A percentile compares a stretch with the other conserved stretches of the same genome.
These are phyloP conservation scores for Mythimna loreyi DNA, from an alignment of 2,888 invertebrate genomes.

Conservation along the genomic window DNA sequence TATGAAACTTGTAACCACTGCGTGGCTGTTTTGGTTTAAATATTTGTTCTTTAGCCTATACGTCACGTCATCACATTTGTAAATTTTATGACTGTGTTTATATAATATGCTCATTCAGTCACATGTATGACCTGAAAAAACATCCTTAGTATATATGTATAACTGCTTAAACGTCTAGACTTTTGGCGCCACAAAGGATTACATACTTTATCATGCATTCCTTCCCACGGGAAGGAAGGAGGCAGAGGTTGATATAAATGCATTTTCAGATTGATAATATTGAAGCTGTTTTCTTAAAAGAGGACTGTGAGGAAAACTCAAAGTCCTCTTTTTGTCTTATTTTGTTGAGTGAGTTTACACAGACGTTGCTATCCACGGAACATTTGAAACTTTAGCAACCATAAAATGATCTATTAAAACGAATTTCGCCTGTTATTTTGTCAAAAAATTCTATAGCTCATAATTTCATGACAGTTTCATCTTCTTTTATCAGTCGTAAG, in stretches of 20 bases:
- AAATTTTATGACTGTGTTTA: slow-evolving; percentile 51
- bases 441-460: background rate
- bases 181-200: slow-evolving; percentile 55
- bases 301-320: background rate
- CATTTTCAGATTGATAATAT: slow-evolving; percentile 21
- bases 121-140: slow-evolving; percentile 46
- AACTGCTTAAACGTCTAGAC: slow-evolving; percentile 62
- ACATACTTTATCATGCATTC: slow-evolving; percentile 45
- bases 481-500: background rate
- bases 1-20: background rate
- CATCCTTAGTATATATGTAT: slow-evolving; percentile 32
- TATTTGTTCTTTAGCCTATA: slow-evolving; percentile 14
- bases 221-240: slow-evolving; percentile 45
- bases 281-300: slow-evolving; percentile 4
- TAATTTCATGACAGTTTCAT: background rate
- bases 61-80: slow-evolving; percentile 26
- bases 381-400: background rate
- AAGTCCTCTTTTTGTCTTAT: background rate
- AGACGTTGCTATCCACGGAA: too few species aligned
- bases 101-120: slow-evolving; percentile 48
- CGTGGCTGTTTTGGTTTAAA: background rate
- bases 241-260: slow-evolving; percentile 34
- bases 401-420: background rate
- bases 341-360: too few species aligned
- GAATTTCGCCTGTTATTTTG: background rate